Evolutionary conservation across 2,797 vertebrate species (phyloP).

Genomic region (Channa striata): DNA sequence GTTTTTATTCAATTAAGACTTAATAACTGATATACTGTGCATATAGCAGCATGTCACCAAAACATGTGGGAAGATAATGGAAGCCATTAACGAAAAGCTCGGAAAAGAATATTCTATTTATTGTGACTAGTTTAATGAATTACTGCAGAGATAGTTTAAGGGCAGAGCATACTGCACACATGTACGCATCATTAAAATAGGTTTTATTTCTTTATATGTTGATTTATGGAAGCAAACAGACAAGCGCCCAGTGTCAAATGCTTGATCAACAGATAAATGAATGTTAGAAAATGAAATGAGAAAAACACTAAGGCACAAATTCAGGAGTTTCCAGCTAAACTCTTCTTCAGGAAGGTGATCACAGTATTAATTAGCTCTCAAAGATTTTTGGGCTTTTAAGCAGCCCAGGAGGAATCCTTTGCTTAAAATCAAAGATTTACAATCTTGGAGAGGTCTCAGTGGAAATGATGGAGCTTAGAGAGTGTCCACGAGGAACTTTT

Average conservation of each 20-base stretch:
- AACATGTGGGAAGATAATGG: too few relatives aligned
- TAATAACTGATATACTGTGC: too few relatives aligned
- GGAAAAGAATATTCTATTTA: too few relatives aligned
- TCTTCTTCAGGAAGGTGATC: constrained; percentile 43
- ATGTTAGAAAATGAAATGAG: constrained; percentile 9
- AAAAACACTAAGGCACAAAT: constrained; percentile 18
- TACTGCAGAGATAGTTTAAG: too few relatives aligned
- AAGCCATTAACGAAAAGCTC: too few relatives aligned
- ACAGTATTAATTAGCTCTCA: constrained; percentile 51
- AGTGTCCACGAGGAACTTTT: constrained; percentile 48
- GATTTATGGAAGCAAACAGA: neutral
- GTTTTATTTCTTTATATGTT: too few relatives aligned
- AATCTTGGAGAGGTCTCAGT: constrained; percentile 32
- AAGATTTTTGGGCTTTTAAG: constrained; percentile 36
- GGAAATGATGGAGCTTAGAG: constrained; percentile 42
- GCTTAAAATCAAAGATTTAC: constrained; percentile 53
- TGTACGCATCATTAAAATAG: too few relatives aligned
- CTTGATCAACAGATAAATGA: constrained; percentile 13
- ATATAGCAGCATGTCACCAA: too few relatives aligned
- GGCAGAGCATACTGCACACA: too few relatives aligned
- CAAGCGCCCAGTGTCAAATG: neutral
- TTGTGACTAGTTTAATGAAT: too few relatives aligned
- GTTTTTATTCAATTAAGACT: too few relatives aligned
- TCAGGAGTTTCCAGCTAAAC: constrained; percentile 7
- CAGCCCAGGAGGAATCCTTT: constrained; percentile 24